Evolutionary conservation across 2,888 invertebrate species (phyloP), one percentile per base, ranked within the genome.

Genomic region (Caenorhabditis japonica): DNA sequence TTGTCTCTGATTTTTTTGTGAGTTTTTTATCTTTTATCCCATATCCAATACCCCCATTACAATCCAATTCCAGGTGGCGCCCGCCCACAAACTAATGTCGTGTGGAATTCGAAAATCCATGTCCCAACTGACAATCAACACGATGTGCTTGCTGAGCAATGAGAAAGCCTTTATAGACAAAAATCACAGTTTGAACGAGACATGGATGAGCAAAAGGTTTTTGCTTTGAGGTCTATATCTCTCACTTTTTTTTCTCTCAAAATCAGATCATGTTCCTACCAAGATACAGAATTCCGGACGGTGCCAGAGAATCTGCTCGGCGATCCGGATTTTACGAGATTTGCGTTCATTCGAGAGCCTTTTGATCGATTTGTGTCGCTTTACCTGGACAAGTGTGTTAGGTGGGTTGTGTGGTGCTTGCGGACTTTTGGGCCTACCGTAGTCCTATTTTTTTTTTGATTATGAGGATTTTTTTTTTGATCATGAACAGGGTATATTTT

Each of bases 81-180:
- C 56, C 1, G 15, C 34, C n/a, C 56, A 66, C 30, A 66, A 58
- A 36, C 10, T 51, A 7, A 56, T 66, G 66, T 49, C 66, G 0
- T 66, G 66, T 30, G 66, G 56, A 34, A 66, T 66, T n/a, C 44
- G 62, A 44, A 62, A 62, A 19, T 53, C 52, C 5, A 62, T 62
- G 62, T 62, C 62, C 1, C 64, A 64, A 49, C 41, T 64, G 23
- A 39, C 55, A 10, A 47, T 55, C 25, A 64, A 66, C 17, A 56
- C 66, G 1, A 66, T 66, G 66, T 66, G 66, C n/a, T n/a, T 66
- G 15, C 13, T 66, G 27, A 43, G 56, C 0, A 44, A 66, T 25
- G 66, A 56, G 30, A 21, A 56, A 7, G 33, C 36, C n/a, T 66
- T 66, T 19, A n/a, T 59, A 25, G 5, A 55, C 3, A 27, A 47